Percentiles rank a stretch among this genome's conserved stretches.
These are phyloP conservation scores for Arvicanthis niloticus DNA, from an alignment of 2,113 vertebrate species.

Conservation along the genomic window DNA sequence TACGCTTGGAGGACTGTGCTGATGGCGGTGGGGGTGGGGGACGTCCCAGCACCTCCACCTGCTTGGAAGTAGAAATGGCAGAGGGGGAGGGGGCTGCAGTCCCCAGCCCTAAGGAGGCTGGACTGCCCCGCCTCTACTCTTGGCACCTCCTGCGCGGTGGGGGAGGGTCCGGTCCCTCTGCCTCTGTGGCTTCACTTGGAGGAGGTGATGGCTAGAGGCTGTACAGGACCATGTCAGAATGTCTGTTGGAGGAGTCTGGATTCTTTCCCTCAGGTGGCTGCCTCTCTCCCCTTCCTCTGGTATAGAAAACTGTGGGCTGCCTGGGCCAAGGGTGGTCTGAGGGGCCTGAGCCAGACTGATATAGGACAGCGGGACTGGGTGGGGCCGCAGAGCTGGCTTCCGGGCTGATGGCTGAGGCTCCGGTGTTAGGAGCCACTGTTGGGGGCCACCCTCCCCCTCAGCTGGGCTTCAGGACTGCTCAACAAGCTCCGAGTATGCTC, in stretches of 20 bases:
- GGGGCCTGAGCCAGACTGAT: constrained; percentile 23
- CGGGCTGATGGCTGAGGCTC: constrained; percentile 25
- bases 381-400: constrained; percentile 50
- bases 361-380: constrained; percentile 56
- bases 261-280: constrained; percentile 31
- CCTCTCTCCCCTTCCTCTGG: neutral
- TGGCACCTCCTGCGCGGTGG: neutral
- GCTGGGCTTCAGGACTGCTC: constrained; percentile 9
- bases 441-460: constrained; percentile 23
- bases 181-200: neutral
- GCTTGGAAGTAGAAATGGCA: constrained; percentile 60
- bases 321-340: neutral
- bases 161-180: constrained; percentile 14
- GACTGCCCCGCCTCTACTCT: neutral
- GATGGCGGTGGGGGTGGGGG: neutral
- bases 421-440: constrained; percentile 41
- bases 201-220: neutral
- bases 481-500: neutral
- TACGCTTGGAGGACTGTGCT: constrained; percentile 21
- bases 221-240: constrained; percentile 2
- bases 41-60: constrained; percentile 54
- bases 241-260: constrained; percentile 37
- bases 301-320: neutral
- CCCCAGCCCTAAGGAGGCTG: neutral
- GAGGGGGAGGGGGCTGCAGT: constrained; percentile 54